These are phyloP conservation scores for Drosophila nasuta DNA, from an alignment of 1,140 invertebrate species.

Conservation along the genomic window DNA sequence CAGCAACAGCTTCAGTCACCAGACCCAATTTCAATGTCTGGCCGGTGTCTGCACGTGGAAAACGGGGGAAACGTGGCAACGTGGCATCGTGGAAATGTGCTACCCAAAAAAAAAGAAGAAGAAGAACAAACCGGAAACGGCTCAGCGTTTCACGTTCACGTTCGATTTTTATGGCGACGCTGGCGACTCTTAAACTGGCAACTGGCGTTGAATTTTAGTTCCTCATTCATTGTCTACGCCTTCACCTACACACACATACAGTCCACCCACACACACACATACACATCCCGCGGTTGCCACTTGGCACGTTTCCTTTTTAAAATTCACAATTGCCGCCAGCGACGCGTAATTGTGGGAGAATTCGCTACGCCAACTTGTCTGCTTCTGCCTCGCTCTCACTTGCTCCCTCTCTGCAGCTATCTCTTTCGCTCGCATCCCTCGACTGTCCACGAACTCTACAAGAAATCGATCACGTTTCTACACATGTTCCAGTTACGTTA, in stretches of 20 bases:
- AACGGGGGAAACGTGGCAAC: not conserved
- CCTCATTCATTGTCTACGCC: constrained; percentile 74
- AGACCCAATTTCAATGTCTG: constrained; percentile 56
- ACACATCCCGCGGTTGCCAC: constrained; percentile 44
- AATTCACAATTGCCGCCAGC: constrained; percentile 79
- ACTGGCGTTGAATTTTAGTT: constrained; percentile 65
- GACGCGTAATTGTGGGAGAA: constrained; percentile 79
- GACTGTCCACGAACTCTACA: constrained; percentile 22
- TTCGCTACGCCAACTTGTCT: constrained; percentile 75
- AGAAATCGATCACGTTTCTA: constrained; percentile 83
- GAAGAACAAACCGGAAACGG: constrained; percentile 11
- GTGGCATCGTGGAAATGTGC: constrained; percentile 56
- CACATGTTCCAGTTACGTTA: constrained; percentile 79
- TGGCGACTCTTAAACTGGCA: constrained; percentile 10
- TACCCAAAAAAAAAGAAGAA: not conserved
- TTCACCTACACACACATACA: constrained; percentile 15
- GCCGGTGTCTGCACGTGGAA: constrained; percentile 71
- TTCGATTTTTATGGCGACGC: constrained; percentile 73
- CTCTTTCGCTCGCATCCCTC: not conserved
- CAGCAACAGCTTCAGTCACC: constrained; percentile 17
- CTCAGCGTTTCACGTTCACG: constrained; percentile 48
- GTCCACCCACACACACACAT: constrained; percentile 8
- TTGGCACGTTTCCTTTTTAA: constrained; percentile 82
- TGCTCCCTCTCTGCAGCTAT: constrained; percentile 1
- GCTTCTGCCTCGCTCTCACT: constrained; percentile 18